Conservation (phyloP, 2,797 vertebrate species). For the Rousettus madagascariensis region DNA sequence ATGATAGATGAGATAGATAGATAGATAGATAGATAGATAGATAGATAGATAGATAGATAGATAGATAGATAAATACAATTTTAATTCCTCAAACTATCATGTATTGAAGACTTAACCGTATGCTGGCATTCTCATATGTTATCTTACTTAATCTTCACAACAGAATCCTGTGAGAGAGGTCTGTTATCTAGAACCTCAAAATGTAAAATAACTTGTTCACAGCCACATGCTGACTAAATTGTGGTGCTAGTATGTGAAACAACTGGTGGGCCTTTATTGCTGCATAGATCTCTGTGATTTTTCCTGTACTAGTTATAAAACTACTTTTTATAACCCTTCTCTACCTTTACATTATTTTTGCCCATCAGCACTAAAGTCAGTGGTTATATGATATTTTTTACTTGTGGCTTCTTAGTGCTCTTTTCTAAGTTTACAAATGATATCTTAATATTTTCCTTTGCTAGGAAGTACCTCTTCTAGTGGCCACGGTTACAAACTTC, state of each 20-base stretch:
- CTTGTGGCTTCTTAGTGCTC: background rate
- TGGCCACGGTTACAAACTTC: background rate
- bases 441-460: slow-evolving; percentile 9
- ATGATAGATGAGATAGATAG: background rate
- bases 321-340: background rate
- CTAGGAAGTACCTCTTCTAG: background rate
- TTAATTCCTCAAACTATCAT: background rate
- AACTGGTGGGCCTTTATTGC: background rate
- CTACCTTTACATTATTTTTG: background rate
- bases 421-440: slow-evolving; percentile 40
- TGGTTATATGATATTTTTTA: background rate
- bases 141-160: slow-evolving; percentile 1
- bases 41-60: too few relatives aligned
- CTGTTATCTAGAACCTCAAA: background rate
- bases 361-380: background rate
- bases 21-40: background rate
- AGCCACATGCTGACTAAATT: background rate
- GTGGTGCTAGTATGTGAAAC: background rate
- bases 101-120: background rate
- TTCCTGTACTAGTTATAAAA: background rate
- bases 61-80: background rate
- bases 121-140: background rate
- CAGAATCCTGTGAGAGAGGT: background rate
- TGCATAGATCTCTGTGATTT: background rate
- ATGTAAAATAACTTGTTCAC: background rate